A percentile compares a stretch with the other conserved stretches of the same genome.
These are phyloP conservation scores for Andrena camellia DNA, from an alignment of 2,888 invertebrate species.

Conservation along the genomic window DNA sequence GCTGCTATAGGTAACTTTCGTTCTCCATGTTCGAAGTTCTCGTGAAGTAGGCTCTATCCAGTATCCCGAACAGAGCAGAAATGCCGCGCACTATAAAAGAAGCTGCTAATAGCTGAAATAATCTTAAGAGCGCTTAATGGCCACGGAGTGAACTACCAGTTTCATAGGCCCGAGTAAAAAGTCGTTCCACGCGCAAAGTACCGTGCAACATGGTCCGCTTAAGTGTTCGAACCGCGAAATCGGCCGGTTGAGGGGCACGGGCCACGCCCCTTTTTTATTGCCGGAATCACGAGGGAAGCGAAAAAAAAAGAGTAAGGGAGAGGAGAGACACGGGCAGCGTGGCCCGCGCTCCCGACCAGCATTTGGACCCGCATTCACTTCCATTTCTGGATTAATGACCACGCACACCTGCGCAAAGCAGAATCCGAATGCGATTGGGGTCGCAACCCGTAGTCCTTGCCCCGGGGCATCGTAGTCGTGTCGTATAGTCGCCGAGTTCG, in stretches of 20 bases:
- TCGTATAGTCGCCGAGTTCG: conserved; percentile 43
- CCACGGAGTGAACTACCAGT: conserved; percentile 34
- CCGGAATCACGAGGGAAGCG: conserved; percentile 20
- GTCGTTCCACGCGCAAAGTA: conserved; percentile 37
- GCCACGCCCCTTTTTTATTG: conserved; percentile 69
- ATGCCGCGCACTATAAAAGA: conserved; percentile 5
- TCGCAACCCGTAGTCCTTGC: conserved; percentile 74
- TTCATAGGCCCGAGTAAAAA: conserved; percentile 53
- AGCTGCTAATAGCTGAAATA: conserved; percentile 39
- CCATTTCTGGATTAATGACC: conserved; percentile 75
- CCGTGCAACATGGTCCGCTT: conserved; percentile 42
- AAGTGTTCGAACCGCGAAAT: conserved; percentile 64
- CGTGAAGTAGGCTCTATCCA: background rate
- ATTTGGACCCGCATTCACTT: conserved; percentile 69
- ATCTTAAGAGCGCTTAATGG: conserved; percentile 60
- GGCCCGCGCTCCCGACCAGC: conserved; percentile 50
- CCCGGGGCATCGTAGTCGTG: conserved; percentile 59
- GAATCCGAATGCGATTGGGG: conserved; percentile 71
- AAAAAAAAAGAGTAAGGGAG: background rate
- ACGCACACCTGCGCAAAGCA: conserved; percentile 68
- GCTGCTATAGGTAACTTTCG: too few species aligned
- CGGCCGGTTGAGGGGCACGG: conserved; percentile 45
- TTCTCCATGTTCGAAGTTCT: too few species aligned
- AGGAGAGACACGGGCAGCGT: conserved; percentile 30
- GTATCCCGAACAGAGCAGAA: background rate